Evolutionary conservation across 1,140 invertebrate genomes (phyloP), one percentile per base, ranked within the genome.

Genomic region (Drosophila kohkoa): DNA sequence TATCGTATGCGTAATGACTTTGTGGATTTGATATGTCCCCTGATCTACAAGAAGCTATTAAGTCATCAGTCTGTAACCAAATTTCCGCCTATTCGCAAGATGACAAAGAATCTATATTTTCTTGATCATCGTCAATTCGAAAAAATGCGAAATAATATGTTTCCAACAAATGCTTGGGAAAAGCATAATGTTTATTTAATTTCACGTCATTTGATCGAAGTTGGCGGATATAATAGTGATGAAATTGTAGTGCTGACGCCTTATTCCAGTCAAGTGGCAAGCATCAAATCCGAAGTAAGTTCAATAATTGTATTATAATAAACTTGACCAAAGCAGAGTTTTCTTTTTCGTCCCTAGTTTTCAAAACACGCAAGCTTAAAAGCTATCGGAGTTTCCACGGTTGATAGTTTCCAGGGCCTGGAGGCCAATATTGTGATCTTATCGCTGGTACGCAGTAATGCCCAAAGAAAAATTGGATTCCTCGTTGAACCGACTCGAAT

Each of bases 331-430:
- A 7, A 16, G 20, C 20, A 48, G 35, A 38, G 35, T 48, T 48
- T 48, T 16, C 5, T 10, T 48, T 8, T 11, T 32, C 20, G 1
- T 49, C 73, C 28, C 13, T 91, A 94, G 75, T 88, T 95, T 96
- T 54, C 30, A 11, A 52, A 43, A n/a, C 85, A 95, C 94, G 81
- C 4, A 81, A 92, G 20, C 92, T 97, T 4, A 95, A 95, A 20
- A 41, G 43, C 28, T 11, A 45, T 71, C 2, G 11, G 1, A 25
- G 38, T 71, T n/a, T 15, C 49, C 10, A 94, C 95, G 1, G 94
- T 97, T 1, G 97, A 98, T 91, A 97, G 96, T 83, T 97, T 94
- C 88, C 96, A 97, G 94, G 97, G 97, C 1, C 96, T 97, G 92
- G 97, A 98, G 92, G 96, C 95, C 51, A 95, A 96, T 77, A 97